phyloP scores from a whole-genome alignment of 2,888 invertebrate species.

The Cecidostiba fungosa region DNA sequence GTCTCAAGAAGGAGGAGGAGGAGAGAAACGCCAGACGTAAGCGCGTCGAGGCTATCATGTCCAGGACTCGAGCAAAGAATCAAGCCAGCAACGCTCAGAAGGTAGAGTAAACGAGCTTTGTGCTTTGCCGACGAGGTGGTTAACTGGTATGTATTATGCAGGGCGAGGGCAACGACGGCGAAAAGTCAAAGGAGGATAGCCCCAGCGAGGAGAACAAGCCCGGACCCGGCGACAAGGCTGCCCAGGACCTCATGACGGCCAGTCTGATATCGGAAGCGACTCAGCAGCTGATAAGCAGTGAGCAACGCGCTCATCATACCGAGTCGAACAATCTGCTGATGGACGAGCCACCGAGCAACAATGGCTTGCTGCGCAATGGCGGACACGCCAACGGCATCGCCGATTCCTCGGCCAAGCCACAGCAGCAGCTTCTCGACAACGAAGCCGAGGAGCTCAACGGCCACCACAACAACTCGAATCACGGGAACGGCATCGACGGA shows the following conservation, averaged over 20 bases:
- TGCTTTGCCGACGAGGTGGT: too few species aligned
- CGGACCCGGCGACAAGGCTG: slow-evolving; percentile 71
- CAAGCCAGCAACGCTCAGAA: slow-evolving; percentile 79
- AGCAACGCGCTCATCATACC: slow-evolving; percentile 67
- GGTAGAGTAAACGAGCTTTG: slow-evolving; percentile 69
- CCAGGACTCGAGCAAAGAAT: slow-evolving; percentile 87
- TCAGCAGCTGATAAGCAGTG: slow-evolving; percentile 76
- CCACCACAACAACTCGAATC: slow-evolving; percentile 75
- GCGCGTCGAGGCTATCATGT: slow-evolving; percentile 96
- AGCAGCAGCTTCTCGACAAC: slow-evolving; percentile 73
- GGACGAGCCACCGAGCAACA: neutral
- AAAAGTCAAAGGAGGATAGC: slow-evolving; percentile 78
- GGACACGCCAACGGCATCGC: slow-evolving; percentile 75
- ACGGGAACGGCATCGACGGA: slow-evolving; percentile 77
- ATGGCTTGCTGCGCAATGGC: slow-evolving; percentile 75
- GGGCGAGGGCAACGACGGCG: slow-evolving; percentile 76
- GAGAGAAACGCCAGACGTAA: slow-evolving; percentile 94
- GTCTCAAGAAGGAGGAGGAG: slow-evolving; percentile 92
- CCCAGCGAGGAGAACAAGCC: slow-evolving; percentile 76
- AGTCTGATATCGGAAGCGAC: slow-evolving; percentile 79
- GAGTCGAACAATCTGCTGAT: slow-evolving; percentile 22
- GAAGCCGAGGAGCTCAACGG: slow-evolving; percentile 76
- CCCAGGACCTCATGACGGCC: slow-evolving; percentile 77
- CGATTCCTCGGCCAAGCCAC: slow-evolving; percentile 70
- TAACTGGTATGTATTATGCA: slow-evolving; percentile 55